These are phyloP conservation scores for Drosophila recens DNA, from an alignment of 2,888 invertebrate genomes.

Conservation along the genomic window DNA sequence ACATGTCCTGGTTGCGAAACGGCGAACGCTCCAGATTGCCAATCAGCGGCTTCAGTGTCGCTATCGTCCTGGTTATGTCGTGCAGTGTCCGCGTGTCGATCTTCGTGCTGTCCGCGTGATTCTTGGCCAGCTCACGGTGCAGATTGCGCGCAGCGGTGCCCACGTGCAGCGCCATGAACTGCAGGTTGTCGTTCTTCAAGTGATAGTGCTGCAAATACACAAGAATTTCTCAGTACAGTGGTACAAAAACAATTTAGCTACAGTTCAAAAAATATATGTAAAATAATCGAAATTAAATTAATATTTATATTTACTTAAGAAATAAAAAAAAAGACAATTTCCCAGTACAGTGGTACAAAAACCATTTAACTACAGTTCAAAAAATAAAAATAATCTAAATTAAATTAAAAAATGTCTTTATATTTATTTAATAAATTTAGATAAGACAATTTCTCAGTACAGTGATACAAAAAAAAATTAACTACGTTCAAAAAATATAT, in stretches of 20 bases:
- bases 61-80: conserved; percentile 94
- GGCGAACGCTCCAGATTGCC: conserved; percentile 93
- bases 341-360: not conserved
- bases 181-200: conserved; percentile 95
- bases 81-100: conserved; percentile 93
- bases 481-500: not conserved
- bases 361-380: not conserved
- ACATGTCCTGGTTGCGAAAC: conserved; percentile 86
- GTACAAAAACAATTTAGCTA: not conserved
- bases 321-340: no score
- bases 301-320: no score
- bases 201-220: conserved; percentile 91
- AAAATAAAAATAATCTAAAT: no score
- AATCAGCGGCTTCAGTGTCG: conserved; percentile 93
- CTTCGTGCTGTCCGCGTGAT: conserved; percentile 86
- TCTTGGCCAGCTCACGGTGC: conserved; percentile 88
- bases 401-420: no score
- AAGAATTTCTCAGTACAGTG: not conserved
- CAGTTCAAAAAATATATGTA: no score
- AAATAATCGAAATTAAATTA: not conserved
- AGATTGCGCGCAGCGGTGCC: conserved; percentile 93
- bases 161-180: conserved; percentile 93
- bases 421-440: no score
- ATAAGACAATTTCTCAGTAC: not conserved
- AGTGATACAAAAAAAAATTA: not conserved